Evolutionary conservation across 2,888 invertebrate species (phyloP).

Genomic region (Norana najaformis): DNA sequence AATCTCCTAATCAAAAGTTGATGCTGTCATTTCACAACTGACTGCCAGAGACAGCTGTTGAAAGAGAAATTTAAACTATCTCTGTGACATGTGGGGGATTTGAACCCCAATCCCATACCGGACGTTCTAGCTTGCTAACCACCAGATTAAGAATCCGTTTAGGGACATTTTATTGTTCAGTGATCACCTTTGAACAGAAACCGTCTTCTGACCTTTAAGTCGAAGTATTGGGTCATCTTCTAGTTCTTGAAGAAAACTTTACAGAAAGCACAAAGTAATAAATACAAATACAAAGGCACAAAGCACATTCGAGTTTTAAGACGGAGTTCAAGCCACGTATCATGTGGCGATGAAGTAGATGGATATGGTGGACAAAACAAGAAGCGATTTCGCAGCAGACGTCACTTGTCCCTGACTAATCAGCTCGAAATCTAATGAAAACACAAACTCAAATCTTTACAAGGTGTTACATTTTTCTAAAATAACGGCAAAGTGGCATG

Average conservation of each 20-base stretch:
- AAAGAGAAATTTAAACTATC: too few relatives aligned
- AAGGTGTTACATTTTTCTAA: too few relatives aligned
- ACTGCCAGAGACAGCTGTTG: too few relatives aligned
- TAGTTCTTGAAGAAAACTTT: too few relatives aligned
- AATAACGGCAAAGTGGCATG: background rate
- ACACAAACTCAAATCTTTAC: too few relatives aligned
- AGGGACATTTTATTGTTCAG: too few relatives aligned
- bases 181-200: too few relatives aligned
- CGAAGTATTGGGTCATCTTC: too few relatives aligned
- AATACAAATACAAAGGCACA: background rate
- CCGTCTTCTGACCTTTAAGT: too few relatives aligned
- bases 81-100: background rate
- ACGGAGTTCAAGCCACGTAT: background rate
- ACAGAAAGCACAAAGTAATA: background rate
- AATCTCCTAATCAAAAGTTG: background rate
- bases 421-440: background rate
- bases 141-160: too few relatives aligned
- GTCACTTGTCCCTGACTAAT: constrained; percentile 3
- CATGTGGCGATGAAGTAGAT: background rate
- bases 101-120: too few relatives aligned
- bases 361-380: background rate
- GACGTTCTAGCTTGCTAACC: too few relatives aligned
- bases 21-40: background rate
- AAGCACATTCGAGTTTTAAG: background rate
- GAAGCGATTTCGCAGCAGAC: background rate